Percentiles rank a stretch among this genome's conserved stretches.
phyloP scores from a whole-genome alignment of 2,797 vertebrate genomes.

The Cryptoblepharus egeriae region DNA sequence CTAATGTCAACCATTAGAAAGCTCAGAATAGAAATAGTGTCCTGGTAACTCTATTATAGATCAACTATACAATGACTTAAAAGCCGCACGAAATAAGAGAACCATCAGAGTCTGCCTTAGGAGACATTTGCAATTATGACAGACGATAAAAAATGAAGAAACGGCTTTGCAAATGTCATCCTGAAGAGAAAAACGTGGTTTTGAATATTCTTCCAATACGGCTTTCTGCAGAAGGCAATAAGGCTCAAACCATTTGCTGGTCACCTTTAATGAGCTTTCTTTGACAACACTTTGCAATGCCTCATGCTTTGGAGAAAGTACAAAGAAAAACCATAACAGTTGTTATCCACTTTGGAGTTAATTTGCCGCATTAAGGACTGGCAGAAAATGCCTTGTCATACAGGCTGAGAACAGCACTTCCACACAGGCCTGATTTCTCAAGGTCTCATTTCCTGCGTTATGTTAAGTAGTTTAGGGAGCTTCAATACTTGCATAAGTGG shows the following conservation, averaged over 20 bases:
- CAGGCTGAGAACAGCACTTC: neutral
- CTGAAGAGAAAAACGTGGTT: neutral
- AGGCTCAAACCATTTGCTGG: neutral
- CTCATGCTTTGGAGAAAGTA: neutral
- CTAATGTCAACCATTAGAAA: slow-evolving; percentile 7
- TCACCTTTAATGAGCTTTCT: neutral
- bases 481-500: neutral
- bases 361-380: neutral
- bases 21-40: neutral
- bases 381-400: neutral
- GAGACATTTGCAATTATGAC: slow-evolving; percentile 27
- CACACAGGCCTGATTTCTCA: neutral
- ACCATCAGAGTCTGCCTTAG: slow-evolving; percentile 4
- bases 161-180: slow-evolving; percentile 13
- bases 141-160: slow-evolving; percentile 17
- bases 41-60: slow-evolving; percentile 35
- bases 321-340: neutral
- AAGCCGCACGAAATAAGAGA: neutral
- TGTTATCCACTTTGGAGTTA: neutral
- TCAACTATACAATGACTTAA: neutral
- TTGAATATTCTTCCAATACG: accelerated
- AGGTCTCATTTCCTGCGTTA: neutral
- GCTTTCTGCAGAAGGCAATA: neutral
- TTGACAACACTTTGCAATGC: neutral
- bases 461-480: no score